Conservation (phyloP, 2,888 invertebrate genomes). For the Alcis repandata region DNA sequence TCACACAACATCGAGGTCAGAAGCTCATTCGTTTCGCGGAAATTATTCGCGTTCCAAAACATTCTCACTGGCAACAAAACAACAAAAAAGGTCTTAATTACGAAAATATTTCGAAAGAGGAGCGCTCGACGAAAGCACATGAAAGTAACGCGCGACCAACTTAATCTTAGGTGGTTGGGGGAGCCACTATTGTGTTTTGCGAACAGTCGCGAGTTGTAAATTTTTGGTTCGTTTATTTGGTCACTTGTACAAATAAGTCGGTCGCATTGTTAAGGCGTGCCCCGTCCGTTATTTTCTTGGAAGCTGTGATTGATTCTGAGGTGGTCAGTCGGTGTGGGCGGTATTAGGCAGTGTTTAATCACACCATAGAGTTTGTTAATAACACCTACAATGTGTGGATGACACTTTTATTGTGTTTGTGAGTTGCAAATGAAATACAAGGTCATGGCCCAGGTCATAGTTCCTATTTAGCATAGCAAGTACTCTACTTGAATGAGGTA, state of each 20-base stretch:
- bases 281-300: constrained; percentile 70
- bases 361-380: constrained; percentile 28
- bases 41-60: constrained; percentile 41
- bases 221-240: neutral
- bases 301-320: constrained; percentile 74
- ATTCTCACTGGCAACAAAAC: constrained; percentile 44
- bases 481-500: too few species aligned
- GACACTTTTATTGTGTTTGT: constrained; percentile 3
- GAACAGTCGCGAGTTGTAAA: neutral
- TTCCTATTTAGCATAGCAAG: too few species aligned
- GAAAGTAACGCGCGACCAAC: constrained; percentile 4
- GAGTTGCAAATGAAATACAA: too few species aligned
- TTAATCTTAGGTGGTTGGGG: neutral
- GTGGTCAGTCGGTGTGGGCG: constrained; percentile 42
- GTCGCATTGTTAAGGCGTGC: constrained; percentile 56
- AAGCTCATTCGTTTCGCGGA: constrained; percentile 35
- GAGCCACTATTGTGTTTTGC: neutral
- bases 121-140: constrained; percentile 13
- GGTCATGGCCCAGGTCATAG: too few species aligned
- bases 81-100: constrained; percentile 74
- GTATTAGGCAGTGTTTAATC: constrained; percentile 42
- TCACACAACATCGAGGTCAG: constrained; percentile 32
- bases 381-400: constrained; percentile 12
- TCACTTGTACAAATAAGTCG: neutral
- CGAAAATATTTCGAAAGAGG: constrained; percentile 60